These are phyloP conservation scores for Podarcis raffonei DNA, from an alignment of 2,113 vertebrate species.

Conservation along the genomic window DNA sequence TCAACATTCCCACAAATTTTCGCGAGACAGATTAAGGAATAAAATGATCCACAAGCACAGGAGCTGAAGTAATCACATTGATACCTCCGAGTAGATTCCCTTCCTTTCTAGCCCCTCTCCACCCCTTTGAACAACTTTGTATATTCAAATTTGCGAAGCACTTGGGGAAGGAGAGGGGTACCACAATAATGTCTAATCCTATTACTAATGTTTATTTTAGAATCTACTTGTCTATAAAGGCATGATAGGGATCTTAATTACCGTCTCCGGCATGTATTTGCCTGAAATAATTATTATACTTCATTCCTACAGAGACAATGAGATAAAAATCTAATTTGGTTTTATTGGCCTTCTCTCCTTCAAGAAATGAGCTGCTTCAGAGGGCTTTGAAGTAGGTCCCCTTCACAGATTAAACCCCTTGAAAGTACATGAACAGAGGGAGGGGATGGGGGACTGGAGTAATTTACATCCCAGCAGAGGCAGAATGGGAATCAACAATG, in stretches of 20 bases:
- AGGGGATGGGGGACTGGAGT: constrained; percentile 56
- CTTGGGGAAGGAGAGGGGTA: constrained; percentile 46
- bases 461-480: constrained; percentile 74
- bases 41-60: not conserved
- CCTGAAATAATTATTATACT: constrained; percentile 76
- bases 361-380: constrained; percentile 72
- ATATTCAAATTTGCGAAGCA: constrained; percentile 34
- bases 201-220: constrained; percentile 78
- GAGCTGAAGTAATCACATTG: constrained; percentile 37
- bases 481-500: constrained; percentile 74
- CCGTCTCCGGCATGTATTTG: constrained; percentile 75
- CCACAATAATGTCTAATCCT: constrained; percentile 67
- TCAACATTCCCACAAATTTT: not conserved
- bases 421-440: constrained; percentile 70
- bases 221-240: constrained; percentile 72
- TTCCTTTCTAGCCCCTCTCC: constrained; percentile 23
- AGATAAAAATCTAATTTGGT: constrained; percentile 76
- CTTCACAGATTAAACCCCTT: constrained; percentile 75
- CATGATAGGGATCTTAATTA: constrained; percentile 73
- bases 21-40: constrained; percentile 15
- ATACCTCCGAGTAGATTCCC: constrained; percentile 32
- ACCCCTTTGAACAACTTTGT: constrained; percentile 31
- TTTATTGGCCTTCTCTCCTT: constrained; percentile 75
- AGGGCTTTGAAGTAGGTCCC: constrained; percentile 74
- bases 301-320: constrained; percentile 76